Evolutionary conservation across 2,113 vertebrate species (phyloP), one percentile per base, ranked within the genome.

Genomic region (Lontra canadensis): DNA sequence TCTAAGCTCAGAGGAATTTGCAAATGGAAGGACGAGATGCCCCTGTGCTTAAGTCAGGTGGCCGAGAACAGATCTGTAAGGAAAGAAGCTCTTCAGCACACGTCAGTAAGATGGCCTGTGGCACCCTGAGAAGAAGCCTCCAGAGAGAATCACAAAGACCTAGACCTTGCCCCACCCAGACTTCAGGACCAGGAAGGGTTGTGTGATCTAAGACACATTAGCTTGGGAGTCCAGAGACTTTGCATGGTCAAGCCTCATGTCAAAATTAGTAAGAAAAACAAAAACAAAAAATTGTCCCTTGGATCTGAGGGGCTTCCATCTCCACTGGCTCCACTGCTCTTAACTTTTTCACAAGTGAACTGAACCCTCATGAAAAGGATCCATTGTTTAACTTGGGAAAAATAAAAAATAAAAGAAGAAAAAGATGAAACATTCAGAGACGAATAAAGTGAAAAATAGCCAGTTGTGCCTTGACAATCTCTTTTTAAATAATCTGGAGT

Each of bases 381-480:
- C 73, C n/a, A 47, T 44, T 90, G 12, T 87, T 86, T 73, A 94
- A 42, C 71, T 92, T 12, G 57, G 55, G 3, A 12, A 2, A 20
- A 23, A 31, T 14, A 57, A 44, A 39, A 79, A 93, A 21, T 18
- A 67, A 69, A 69, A 95, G n/a, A 55, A 34, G 20, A 69, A 47
- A 39, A 52, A 25, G 59, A 69, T 1, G 9, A 67, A 74, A 78
- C 8, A 10, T 83, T 76, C 23, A 61, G 39, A 74, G 23, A 95
- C n/a, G 26, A 94, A 69, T 57, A n/a, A 96, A 85, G 73, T 88
- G 15, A 92, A 96, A 84, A 94, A 61, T 47, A 73, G 88, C 52
- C 39, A 44, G 11, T 25, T 88, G 34, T 49, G 17, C 25, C 20
- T 63, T 7, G 61, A 25, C 36, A 92, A 39, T 92, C 36, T 83